A percentile compares a stretch with the other conserved stretches of the same genome.
These are phyloP conservation scores for Isoperla grammatica DNA, from an alignment of 2,888 invertebrate genomes.

Conservation along the genomic window DNA sequence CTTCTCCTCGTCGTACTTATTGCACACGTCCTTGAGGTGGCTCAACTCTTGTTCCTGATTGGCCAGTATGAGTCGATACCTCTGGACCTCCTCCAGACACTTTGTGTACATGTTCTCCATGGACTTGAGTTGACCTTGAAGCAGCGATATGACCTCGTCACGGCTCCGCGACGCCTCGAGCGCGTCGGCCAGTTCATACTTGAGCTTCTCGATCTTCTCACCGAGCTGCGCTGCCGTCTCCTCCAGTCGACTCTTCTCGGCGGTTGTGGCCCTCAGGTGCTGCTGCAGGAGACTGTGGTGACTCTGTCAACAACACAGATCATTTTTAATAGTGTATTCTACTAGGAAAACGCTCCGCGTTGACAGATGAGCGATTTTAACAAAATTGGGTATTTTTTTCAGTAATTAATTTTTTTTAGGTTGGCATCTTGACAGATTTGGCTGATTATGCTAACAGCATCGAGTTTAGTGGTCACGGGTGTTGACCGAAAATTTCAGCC, in stretches of 20 bases:
- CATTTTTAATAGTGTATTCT: constrained; percentile 9
- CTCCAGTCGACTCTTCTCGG: constrained; percentile 35
- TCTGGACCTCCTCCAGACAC: constrained; percentile 36
- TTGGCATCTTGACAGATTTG: too few relatives aligned
- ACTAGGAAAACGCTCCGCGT: too few relatives aligned
- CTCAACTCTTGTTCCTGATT: constrained; percentile 37
- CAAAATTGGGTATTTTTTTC: too few relatives aligned
- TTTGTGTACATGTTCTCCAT: constrained; percentile 35
- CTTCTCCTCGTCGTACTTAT: constrained; percentile 32
- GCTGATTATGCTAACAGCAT: too few relatives aligned
- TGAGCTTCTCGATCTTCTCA: constrained; percentile 35
- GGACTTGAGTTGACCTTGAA: constrained; percentile 34
- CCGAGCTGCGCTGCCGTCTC: constrained; percentile 35
- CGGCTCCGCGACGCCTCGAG: constrained; percentile 34
- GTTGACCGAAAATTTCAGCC: too few relatives aligned
- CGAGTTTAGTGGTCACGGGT: too few relatives aligned
- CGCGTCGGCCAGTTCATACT: constrained; percentile 37
- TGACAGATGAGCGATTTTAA: too few relatives aligned
- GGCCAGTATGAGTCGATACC: constrained; percentile 33
- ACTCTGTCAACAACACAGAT: constrained; percentile 26
- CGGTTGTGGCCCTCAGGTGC: constrained; percentile 34
- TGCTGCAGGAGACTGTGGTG: constrained; percentile 33
- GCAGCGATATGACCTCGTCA: constrained; percentile 34
- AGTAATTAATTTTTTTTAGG: too few relatives aligned
- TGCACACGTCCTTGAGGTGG: constrained; percentile 37